phyloP scores from a whole-genome alignment of 2,113 vertebrate species.

The Rhipidura dahli region DNA sequence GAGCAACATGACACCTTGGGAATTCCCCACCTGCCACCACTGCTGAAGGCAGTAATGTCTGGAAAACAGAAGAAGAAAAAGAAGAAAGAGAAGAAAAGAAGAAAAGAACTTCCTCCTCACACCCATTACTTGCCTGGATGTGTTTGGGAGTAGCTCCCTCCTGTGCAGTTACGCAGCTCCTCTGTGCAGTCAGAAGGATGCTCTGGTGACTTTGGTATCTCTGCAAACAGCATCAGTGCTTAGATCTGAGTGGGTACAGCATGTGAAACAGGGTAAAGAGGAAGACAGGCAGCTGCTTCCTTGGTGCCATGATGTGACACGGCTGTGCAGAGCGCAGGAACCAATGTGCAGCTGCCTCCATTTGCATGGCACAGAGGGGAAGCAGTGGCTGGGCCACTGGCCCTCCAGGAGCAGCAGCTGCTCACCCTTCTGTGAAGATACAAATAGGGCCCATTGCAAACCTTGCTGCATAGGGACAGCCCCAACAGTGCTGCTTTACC shows the following conservation, averaged over 20 bases:
- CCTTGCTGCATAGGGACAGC: background rate
- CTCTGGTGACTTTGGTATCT: background rate
- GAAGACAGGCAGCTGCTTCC: background rate
- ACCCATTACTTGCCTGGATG: background rate
- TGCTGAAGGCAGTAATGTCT: background rate
- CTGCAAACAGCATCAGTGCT: background rate
- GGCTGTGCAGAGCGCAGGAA: background rate
- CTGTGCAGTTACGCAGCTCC: background rate
- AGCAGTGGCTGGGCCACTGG: too few species aligned
- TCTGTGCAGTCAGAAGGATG: background rate
- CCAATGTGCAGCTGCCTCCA: background rate
- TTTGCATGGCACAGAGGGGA: background rate
- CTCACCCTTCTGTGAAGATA: background rate
- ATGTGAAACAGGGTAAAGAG: background rate
- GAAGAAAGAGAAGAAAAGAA: too few species aligned
- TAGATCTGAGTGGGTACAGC: background rate
- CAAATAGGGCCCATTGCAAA: background rate
- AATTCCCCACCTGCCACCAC: background rate
- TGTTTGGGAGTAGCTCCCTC: background rate
- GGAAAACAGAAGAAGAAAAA: too few species aligned
- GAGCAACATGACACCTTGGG: background rate
- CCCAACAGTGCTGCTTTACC: background rate
- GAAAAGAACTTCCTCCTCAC: background rate
- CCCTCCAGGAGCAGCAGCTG: background rate
- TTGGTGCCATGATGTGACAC: fast-evolving